Evolutionary conservation across 2,888 invertebrate genomes (phyloP), one percentile per base, ranked within the genome.

Genomic region (Bellardia pandia): DNA sequence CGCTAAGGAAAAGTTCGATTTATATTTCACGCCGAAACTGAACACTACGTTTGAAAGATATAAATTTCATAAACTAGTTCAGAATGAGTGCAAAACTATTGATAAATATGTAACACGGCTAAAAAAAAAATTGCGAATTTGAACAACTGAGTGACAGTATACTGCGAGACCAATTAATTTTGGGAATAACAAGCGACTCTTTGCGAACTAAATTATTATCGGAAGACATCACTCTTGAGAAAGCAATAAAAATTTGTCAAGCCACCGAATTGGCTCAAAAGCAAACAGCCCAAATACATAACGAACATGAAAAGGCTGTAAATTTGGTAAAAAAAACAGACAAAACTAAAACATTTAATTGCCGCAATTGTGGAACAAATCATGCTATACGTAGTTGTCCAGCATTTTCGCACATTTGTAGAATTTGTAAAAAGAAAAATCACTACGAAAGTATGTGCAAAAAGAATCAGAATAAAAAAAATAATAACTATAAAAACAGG

Each of bases 11-110:
- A 66, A 58, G 68, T 77, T 77, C 45, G 14, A 74, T 33, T 33
- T 8, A 13, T 75, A 75, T 62, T 75, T 75, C 11, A 75, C 74
- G 6, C 68, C 68, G n/a, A 68, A 68, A 33, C 11, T 56, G 3
- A 66, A 78, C 45, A 56, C 33, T 8, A 68, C 77, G 6, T 68
- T 78, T 11, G 42, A 78, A 23, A 56, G 77, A 16, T 68, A 68
- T 30, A 78, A 45, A 16, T 78, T 78, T 9, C 68, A 68, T 40
- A 66, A 77, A 64, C 64, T 76, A 45, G n/a, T 75, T 16, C 75
- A 76, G n/a, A 45, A 62, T 33, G 75, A 64, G 9, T 37, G 75
- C 14, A 64, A 76, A 62, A 76, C 33, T n/a, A 76, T 76, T 5
- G 66, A 76, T 16, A 53, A 76, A 23, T 76, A 72, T 7, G 56